Evolutionary conservation across 2,888 invertebrate genomes (phyloP).

Genomic region (Clistopyga incitator): DNA sequence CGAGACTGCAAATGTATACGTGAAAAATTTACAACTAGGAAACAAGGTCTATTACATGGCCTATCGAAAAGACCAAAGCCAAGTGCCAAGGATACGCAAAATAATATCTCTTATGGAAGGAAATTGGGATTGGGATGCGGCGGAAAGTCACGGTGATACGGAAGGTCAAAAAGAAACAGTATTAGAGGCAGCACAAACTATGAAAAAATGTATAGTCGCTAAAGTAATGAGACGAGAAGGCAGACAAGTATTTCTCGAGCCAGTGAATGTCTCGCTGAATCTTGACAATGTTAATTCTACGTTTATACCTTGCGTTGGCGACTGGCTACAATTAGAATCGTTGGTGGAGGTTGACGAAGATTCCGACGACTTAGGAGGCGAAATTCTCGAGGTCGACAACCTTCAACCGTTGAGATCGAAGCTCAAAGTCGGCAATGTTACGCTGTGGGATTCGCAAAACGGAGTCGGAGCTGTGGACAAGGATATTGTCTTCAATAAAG

Average conservation of each 20-base stretch:
- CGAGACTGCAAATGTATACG: constrained; percentile 82
- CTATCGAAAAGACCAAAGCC: constrained; percentile 84
- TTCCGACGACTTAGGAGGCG: constrained; percentile 84
- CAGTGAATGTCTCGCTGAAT: constrained; percentile 86
- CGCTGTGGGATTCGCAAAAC: constrained; percentile 80
- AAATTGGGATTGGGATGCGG: constrained; percentile 74
- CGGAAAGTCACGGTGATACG: constrained; percentile 82
- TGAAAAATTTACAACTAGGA: constrained; percentile 84
- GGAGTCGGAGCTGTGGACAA: constrained; percentile 86
- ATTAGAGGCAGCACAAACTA: constrained; percentile 68
- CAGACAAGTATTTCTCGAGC: constrained; percentile 84
- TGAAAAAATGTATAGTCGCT: constrained; percentile 81
- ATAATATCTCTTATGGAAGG: constrained; percentile 86
- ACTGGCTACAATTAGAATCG: constrained; percentile 88
- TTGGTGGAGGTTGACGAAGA: constrained; percentile 87
- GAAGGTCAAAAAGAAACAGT: constrained; percentile 82
- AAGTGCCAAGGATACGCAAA: constrained; percentile 86
- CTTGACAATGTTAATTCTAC: constrained; percentile 87
- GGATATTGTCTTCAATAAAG: constrained; percentile 87
- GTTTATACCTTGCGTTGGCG: constrained; percentile 89
- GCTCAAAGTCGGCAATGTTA: constrained; percentile 85
- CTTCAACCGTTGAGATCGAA: constrained; percentile 87
- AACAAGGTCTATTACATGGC: constrained; percentile 86
- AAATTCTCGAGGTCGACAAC: constrained; percentile 87
- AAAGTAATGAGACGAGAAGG: constrained; percentile 83